These are phyloP conservation scores for Stictonetta naevosa DNA, from an alignment of 2,113 vertebrate genomes.

Conservation along the genomic window DNA sequence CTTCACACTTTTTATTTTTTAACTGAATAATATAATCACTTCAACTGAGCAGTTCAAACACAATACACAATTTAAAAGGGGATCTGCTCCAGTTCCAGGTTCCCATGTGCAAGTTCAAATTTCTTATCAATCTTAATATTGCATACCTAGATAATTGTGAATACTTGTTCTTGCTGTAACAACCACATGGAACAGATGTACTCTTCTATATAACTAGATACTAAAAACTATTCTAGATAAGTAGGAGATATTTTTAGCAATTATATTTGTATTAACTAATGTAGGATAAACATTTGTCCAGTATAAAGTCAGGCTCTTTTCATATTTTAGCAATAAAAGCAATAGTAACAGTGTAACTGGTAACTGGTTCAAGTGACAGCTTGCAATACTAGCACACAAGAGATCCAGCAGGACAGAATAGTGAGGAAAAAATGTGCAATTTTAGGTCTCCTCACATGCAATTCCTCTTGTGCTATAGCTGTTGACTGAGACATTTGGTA, in stretches of 20 bases:
- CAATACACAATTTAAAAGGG: neutral
- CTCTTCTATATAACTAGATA: neutral
- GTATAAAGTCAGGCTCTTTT: neutral
- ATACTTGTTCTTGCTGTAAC: neutral
- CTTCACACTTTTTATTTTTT: neutral
- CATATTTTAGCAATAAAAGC: neutral
- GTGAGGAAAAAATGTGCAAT: accelerated
- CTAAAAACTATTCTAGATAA: neutral
- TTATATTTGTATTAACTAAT: neutral
- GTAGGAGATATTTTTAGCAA: neutral
- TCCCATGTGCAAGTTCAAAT: neutral
- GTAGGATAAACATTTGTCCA: neutral
- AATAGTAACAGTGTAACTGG: neutral
- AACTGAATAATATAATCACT: neutral
- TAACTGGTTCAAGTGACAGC: neutral
- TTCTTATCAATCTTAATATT: neutral
- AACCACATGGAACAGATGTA: neutral
- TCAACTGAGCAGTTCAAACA: neutral
- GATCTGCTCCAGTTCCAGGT: neutral
- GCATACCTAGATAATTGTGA: neutral
- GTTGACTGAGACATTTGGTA: neutral
- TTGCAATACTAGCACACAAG: neutral
- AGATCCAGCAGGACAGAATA: neutral
- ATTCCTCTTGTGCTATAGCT: neutral
- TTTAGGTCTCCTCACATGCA: neutral